Conservation (phyloP, 2,888 invertebrate species). For the Acrocyrtus sp. region DNA sequence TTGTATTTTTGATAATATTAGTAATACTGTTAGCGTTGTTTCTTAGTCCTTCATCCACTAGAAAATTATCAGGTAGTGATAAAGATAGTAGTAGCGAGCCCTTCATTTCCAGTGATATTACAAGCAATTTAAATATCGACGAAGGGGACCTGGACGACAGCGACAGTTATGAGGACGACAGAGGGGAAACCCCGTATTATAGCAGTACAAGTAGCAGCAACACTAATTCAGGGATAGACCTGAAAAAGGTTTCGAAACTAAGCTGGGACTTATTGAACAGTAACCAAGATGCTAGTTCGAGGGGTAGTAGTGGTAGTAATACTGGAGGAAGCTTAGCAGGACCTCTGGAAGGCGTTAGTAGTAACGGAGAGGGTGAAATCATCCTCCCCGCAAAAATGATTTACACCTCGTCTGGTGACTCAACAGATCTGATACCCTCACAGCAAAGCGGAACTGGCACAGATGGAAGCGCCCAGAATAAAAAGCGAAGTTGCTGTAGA, state of each 20-base stretch:
- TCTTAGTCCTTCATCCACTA: slow-evolving; percentile 30
- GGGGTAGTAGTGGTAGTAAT: slow-evolving; percentile 16
- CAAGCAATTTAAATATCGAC: slow-evolving; percentile 46
- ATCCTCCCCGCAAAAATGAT: slow-evolving; percentile 61
- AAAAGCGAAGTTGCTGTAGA: slow-evolving; percentile 58
- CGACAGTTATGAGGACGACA: slow-evolving; percentile 46
- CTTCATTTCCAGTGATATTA: slow-evolving; percentile 55
- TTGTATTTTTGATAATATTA: slow-evolving; percentile 40
- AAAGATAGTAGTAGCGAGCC: slow-evolving; percentile 37
- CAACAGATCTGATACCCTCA: slow-evolving; percentile 40
- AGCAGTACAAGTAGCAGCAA: slow-evolving; percentile 38
- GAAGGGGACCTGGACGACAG: slow-evolving; percentile 40
- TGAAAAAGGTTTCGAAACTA: slow-evolving; percentile 57
- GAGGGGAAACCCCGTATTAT: slow-evolving; percentile 34
- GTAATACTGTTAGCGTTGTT: slow-evolving; percentile 42
- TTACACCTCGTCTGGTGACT: slow-evolving; percentile 56
- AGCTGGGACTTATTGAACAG: slow-evolving; percentile 62
- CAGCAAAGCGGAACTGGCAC: slow-evolving; percentile 2
- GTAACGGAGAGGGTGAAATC: slow-evolving; percentile 51
- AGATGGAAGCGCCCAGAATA: slow-evolving; percentile 23
- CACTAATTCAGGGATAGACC: slow-evolving; percentile 39
- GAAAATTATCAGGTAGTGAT: slow-evolving; percentile 8
- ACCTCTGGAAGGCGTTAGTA: slow-evolving; percentile 6
- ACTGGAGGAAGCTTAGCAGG: slow-evolving; percentile 1
- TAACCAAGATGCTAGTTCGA: slow-evolving; percentile 44